A percentile compares a stretch with the other conserved stretches of the same genome.
These are phyloP conservation scores for Resseliella maxima DNA, from an alignment of 2,888 invertebrate genomes.

Conservation along the genomic window DNA sequence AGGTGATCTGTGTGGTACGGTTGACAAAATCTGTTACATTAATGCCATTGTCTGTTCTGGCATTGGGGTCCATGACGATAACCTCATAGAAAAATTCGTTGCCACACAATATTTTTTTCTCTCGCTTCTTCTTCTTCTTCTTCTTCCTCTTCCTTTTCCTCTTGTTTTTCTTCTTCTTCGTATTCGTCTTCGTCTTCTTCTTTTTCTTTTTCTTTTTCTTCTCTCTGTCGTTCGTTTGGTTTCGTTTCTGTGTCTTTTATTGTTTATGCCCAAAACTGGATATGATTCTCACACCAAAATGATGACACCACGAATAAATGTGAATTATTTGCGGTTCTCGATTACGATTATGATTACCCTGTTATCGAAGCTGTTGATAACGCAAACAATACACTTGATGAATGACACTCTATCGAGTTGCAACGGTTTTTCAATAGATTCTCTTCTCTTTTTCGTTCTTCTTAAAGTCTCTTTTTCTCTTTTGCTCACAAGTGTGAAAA, in stretches of 20 bases:
- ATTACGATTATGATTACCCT: neutral
- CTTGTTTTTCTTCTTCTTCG: too few species aligned
- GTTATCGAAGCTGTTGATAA: slow-evolving; percentile 32
- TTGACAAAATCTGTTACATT: slow-evolving; percentile 71
- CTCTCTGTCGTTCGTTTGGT: too few species aligned
- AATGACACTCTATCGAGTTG: slow-evolving; percentile 28
- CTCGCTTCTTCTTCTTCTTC: neutral
- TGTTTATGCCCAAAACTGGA: neutral
- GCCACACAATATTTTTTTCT: neutral
- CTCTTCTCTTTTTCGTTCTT: neutral
- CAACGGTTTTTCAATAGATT: too few species aligned
- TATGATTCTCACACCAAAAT: neutral
- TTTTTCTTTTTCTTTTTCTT: too few species aligned
- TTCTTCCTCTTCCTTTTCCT: too few species aligned
- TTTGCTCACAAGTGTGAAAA: neutral
- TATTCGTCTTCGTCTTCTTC: too few species aligned
- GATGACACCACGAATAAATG: neutral
- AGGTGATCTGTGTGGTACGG: slow-evolving; percentile 78
- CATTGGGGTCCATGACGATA: slow-evolving; percentile 57
- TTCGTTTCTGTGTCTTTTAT: neutral
- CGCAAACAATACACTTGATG: slow-evolving; percentile 36
- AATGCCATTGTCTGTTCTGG: slow-evolving; percentile 62
- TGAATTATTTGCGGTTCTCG: slow-evolving; percentile 18
- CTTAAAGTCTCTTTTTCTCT: neutral
- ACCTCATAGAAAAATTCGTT: slow-evolving; percentile 34